Conservation (phyloP, 1,140 invertebrate species). For the Drosophila tani region DNA sequence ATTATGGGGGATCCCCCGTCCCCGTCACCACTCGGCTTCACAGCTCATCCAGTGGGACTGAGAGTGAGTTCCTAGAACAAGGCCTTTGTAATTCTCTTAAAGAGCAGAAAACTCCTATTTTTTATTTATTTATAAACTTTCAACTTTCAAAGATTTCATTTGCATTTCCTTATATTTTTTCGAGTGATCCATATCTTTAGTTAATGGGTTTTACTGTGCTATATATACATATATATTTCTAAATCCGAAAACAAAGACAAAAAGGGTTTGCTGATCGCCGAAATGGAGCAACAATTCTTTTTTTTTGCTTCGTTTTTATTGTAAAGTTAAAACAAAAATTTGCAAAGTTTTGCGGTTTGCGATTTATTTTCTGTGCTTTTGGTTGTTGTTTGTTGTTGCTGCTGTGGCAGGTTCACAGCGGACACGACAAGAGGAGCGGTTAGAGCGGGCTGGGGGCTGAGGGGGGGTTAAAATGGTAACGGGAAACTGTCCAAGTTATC, state of each 20-base stretch:
- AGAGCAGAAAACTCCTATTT: too few relatives aligned
- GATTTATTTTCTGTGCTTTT: slow-evolving; percentile 53
- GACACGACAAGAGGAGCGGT: slow-evolving; percentile 37
- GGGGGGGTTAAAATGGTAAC: slow-evolving; percentile 16
- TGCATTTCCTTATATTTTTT: not conserved
- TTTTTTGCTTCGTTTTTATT: slow-evolving; percentile 22
- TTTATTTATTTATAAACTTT: too few relatives aligned
- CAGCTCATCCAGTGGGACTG: slow-evolving; percentile 3
- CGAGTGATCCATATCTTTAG: not conserved
- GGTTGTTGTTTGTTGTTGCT: slow-evolving; percentile 18
- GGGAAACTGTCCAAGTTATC: slow-evolving; percentile 53
- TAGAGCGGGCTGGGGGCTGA: too few relatives aligned
- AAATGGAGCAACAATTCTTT: slow-evolving; percentile 47
- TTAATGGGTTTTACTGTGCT: slow-evolving; percentile 7
- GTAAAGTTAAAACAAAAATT: slow-evolving; percentile 41
- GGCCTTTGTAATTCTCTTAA: not conserved
- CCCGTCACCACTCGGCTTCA: not conserved
- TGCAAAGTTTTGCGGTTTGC: slow-evolving; percentile 52
- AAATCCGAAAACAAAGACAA: slow-evolving; percentile 30
- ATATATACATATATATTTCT: not conserved
- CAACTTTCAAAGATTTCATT: too few relatives aligned
- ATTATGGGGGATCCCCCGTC: slow-evolving; percentile 12
- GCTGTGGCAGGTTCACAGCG: slow-evolving; percentile 68
- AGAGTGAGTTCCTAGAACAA: not conserved
- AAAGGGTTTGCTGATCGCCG: slow-evolving; percentile 44